Evolutionary conservation across 2,888 invertebrate species (phyloP), one percentile per base, ranked within the genome.

Genomic region (Abscondita cerata): DNA sequence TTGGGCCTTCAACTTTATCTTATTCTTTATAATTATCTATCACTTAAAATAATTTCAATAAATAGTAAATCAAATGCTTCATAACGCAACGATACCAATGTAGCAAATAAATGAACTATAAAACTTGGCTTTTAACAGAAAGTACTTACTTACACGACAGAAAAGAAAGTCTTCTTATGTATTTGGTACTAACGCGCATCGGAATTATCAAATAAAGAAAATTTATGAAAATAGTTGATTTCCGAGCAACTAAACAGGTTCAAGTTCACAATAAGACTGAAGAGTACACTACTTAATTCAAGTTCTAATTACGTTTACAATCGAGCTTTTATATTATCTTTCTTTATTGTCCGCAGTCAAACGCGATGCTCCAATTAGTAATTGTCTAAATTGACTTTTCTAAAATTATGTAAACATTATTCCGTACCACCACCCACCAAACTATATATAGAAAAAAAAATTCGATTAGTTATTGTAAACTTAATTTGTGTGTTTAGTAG

Each of bases 281-380:
- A 44, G n/a, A n/a, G 58, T 52, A 52, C 38, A 61, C 57, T 52
- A 40, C 53, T 36, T 61, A 60, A 64, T 61, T 59, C 59, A 59
- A 59, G 60, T 60, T 61, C 57, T 65, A 69, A 70, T 69, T 66
- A 47, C 18, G 61, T 66, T 67, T 62, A 63, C 61, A 68, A 69
- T 66, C 62, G 52, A 61, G 70, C 69, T 69, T 70, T 70, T 66
- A 66, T 67, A 64, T 72, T 70, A 70, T 72, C 70, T 65, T 63
- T 67, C 56, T 70, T 73, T 73, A 73, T 74, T 72, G 73, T 73
- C 72, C 70, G 52, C 65, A 66, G 46, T 44, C 47, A 60, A 71
- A 72, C 72, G 71, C 70, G 60, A 72, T 68, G 68, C 62, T 69
- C 64, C 68, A 70, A 72, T 72, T 72, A 72, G 56, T 61, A 53